Conservation (phyloP, 2,797 vertebrate genomes). For the Perodicticus potto region DNA sequence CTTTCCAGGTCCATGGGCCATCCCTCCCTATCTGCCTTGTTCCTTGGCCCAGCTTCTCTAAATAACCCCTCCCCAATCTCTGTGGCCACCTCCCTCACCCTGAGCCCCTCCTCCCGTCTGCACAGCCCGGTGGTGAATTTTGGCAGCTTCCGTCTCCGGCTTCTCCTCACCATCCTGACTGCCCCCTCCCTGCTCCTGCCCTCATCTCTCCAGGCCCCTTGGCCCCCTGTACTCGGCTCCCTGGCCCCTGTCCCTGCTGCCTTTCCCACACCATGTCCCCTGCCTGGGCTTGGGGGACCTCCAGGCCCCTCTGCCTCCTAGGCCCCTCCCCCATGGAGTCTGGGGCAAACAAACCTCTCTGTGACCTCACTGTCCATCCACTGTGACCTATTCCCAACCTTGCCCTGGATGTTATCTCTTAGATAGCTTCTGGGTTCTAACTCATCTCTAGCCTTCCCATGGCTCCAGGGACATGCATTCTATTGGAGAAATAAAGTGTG, state of each 20-base stretch:
- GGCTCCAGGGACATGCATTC: slow-evolving; percentile 43
- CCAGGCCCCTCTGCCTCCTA: slow-evolving; percentile 59
- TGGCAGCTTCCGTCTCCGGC: slow-evolving; percentile 70
- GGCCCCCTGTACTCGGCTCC: slow-evolving; percentile 54
- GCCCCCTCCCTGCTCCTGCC: slow-evolving; percentile 50
- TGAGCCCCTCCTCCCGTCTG: slow-evolving; percentile 66
- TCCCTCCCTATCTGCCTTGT: not conserved
- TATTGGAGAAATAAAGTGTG: slow-evolving; percentile 53
- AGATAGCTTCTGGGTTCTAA: slow-evolving; percentile 44
- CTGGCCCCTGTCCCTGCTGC: slow-evolving; percentile 39
- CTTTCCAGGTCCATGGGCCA: not conserved
- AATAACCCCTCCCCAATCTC: not conserved
- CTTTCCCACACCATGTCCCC: slow-evolving; percentile 77
- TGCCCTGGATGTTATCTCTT: not conserved
- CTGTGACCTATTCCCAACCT: slow-evolving; percentile 78
- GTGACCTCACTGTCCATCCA: slow-evolving; percentile 80
- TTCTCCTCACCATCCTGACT: slow-evolving; percentile 74
- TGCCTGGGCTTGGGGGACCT: slow-evolving; percentile 65
- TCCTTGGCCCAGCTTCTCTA: not conserved
- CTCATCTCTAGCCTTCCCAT: not conserved
- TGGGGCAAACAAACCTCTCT: slow-evolving; percentile 78
- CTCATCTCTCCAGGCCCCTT: slow-evolving; percentile 67
- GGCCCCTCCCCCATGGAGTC: slow-evolving; percentile 79
- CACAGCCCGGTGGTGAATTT: slow-evolving; percentile 69
- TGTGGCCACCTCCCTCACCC: slow-evolving; percentile 54